phyloP scores from a whole-genome alignment of 2,113 vertebrate species.

The Osmerus mordax region DNA sequence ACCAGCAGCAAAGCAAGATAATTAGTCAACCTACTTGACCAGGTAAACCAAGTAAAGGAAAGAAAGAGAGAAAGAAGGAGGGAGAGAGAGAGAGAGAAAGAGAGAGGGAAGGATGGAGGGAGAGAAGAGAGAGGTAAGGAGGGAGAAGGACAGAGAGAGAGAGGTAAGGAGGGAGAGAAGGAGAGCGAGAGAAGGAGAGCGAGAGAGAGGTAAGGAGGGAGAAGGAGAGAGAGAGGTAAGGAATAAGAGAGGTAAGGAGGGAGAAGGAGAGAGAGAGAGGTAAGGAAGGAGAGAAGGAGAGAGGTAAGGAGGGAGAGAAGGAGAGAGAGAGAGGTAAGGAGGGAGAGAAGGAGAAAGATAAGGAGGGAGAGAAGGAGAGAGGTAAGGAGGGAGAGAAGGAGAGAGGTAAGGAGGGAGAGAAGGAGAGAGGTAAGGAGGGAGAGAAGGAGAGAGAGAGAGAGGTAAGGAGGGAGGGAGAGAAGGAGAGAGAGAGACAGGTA shows the following conservation, averaged over 20 bases:
- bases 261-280: background rate
- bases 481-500: slow-evolving; percentile 25
- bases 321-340: slow-evolving; percentile 27
- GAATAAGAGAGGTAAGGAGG: too few species aligned
- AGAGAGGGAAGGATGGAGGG: background rate
- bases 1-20: background rate
- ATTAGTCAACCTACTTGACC: background rate
- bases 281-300: background rate
- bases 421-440: background rate
- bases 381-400: background rate
- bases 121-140: slow-evolving; percentile 8
- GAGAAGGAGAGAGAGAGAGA: background rate
- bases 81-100: background rate
- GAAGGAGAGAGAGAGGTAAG: background rate
- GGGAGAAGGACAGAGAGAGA: background rate
- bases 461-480: slow-evolving; percentile 12
- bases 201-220: too few species aligned
- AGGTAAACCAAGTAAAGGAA: background rate
- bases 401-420: background rate
- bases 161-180: background rate
- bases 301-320: slow-evolving; percentile 15
- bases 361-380: slow-evolving; percentile 6
- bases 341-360: background rate
- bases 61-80: background rate
- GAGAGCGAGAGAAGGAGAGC: background rate